Conservation (phyloP, 2,888 invertebrate genomes). For the Epinotia nisella region DNA sequence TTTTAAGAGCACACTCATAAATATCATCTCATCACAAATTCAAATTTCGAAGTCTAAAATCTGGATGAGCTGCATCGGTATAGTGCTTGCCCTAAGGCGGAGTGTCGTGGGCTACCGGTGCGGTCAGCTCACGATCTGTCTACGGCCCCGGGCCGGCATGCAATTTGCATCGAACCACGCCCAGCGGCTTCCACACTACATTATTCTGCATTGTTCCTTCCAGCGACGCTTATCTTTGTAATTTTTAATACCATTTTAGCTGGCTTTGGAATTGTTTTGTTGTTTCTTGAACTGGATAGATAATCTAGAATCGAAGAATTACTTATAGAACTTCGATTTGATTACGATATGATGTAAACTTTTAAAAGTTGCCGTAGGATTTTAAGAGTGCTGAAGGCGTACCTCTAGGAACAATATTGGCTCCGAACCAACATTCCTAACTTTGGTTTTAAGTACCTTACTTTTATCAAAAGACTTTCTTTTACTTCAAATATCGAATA, state of each 20-base stretch:
- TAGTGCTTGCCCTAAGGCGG: conserved; percentile 56
- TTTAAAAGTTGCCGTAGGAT: background rate
- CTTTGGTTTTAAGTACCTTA: too few species aligned
- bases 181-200: conserved; percentile 75
- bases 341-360: background rate
- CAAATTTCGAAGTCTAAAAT: conserved; percentile 41
- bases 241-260: conserved; percentile 49
- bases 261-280: conserved; percentile 44
- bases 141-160: conserved; percentile 69
- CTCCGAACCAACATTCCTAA: too few species aligned
- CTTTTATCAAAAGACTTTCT: too few species aligned
- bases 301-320: background rate
- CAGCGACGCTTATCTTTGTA: conserved; percentile 56
- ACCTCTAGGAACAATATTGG: background rate
- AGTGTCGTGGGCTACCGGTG: conserved; percentile 79
- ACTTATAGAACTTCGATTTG: too few species aligned
- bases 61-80: conserved; percentile 51
- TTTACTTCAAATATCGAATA: too few species aligned
- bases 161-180: conserved; percentile 82
- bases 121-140: conserved; percentile 80
- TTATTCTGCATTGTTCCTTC: conserved; percentile 65
- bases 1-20: background rate
- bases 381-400: background rate
- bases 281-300: conserved; percentile 12
- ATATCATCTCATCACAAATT: conserved; percentile 49